These are phyloP conservation scores for Pelecanus crispus DNA, from an alignment of 2,113 vertebrate species.

Conservation along the genomic window DNA sequence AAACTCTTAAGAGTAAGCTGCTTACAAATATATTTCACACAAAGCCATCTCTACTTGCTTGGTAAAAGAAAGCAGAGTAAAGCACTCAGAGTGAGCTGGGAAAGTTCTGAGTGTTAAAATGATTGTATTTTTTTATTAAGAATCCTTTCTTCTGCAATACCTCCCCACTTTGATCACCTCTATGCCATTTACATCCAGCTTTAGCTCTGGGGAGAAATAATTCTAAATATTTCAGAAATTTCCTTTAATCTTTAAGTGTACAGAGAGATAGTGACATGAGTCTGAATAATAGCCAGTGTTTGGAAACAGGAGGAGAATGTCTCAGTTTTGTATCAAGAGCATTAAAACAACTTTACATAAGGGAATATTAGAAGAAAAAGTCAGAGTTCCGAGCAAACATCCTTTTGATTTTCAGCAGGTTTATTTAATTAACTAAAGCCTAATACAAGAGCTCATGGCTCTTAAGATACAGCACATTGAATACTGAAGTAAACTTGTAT, in stretches of 20 bases:
- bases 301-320: not conserved
- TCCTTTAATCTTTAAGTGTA: not conserved
- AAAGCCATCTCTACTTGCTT: not conserved
- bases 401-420: not conserved
- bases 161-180: not conserved
- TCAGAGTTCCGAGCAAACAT: not conserved
- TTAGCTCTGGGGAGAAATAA: not conserved
- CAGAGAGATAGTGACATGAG: not conserved
- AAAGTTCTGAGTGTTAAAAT: not conserved
- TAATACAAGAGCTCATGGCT: not conserved
- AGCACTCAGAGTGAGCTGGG: not conserved
- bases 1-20: not conserved
- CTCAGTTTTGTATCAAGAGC: not conserved
- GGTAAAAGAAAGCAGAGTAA: not conserved
- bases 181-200: not conserved
- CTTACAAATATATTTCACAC: not conserved
- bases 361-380: not conserved
- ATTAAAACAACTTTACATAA: not conserved
- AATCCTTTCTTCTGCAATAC: not conserved
- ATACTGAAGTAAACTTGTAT: not conserved
- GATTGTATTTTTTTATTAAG: not conserved
- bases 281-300: not conserved
- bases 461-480: not conserved
- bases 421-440: constrained; percentile 33
- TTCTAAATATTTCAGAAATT: not conserved